A percentile compares a stretch with the other conserved stretches of the same genome.
Conservation (phyloP, 2,797 vertebrate genomes). For the Rhinatrema bivittatum region DNA sequence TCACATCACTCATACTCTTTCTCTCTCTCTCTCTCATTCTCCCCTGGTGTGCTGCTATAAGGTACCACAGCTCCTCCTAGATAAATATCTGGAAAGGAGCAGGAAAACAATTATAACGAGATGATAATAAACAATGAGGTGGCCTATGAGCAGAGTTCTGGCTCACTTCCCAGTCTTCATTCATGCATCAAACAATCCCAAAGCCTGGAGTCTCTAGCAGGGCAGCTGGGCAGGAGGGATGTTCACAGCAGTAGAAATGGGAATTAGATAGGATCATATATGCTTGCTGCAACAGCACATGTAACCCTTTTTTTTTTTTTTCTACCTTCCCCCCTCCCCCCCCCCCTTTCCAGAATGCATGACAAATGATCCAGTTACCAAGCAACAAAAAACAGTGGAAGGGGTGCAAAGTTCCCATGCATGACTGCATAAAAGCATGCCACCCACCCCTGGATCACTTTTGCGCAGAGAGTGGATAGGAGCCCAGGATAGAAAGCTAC, state of each 20-base stretch:
- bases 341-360: slow-evolving; percentile 41
- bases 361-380: slow-evolving; percentile 64
- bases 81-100: slow-evolving; percentile 61
- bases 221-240: slow-evolving; percentile 65
- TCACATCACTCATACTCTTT: not conserved
- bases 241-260: slow-evolving; percentile 57
- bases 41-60: slow-evolving; percentile 20
- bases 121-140: slow-evolving; percentile 68
- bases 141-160: slow-evolving; percentile 51
- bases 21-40: not conserved
- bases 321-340: slow-evolving; percentile 5
- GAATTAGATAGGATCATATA: slow-evolving; percentile 60
- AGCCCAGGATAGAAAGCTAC: no score
- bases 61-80: slow-evolving; percentile 40
- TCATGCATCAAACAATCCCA: slow-evolving; percentile 60
- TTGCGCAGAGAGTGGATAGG: no score
- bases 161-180: slow-evolving; percentile 58
- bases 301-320: slow-evolving; percentile 27
- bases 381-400: slow-evolving; percentile 62
- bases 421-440: slow-evolving; percentile 13
- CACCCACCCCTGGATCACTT: no score
- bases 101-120: slow-evolving; percentile 69
- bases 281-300: slow-evolving; percentile 52
- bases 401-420: slow-evolving; percentile 56
- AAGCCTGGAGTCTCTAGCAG: slow-evolving; percentile 46